Evolutionary conservation across 2,888 invertebrate genomes (phyloP).

Genomic region (Orthosia cruda): DNA sequence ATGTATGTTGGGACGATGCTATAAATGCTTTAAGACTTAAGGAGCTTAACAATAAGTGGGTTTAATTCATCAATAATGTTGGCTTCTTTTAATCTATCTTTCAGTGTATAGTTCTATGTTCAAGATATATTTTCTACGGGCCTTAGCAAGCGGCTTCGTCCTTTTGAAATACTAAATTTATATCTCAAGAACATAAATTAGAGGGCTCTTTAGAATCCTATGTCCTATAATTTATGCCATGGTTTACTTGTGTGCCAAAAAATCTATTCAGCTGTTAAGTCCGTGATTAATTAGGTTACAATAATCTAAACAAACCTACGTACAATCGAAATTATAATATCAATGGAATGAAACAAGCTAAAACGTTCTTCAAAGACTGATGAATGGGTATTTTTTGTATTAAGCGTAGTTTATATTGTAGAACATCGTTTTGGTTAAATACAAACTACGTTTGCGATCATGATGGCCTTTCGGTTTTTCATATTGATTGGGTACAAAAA

Average conservation of each 20-base stretch:
- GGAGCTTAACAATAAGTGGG: slow-evolving; percentile 1
- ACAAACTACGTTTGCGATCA: neutral
- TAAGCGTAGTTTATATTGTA: neutral
- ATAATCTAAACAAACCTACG: too few relatives aligned
- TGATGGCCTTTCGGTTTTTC: neutral
- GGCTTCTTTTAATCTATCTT: slow-evolving; percentile 2
- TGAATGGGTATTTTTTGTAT: neutral
- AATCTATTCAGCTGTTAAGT: too few relatives aligned
- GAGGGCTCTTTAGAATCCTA: too few relatives aligned
- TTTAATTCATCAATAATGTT: neutral
- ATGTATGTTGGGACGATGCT: slow-evolving; percentile 4
- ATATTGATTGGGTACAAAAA: neutral
- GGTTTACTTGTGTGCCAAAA: too few relatives aligned
- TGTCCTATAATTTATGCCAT: too few relatives aligned
- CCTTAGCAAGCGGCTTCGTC: too few relatives aligned
- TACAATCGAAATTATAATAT: too few relatives aligned
- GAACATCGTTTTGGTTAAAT: neutral
- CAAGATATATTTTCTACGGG: neutral
- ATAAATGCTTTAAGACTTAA: neutral
- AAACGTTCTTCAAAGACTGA: neutral
- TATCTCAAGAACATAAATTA: too few relatives aligned
- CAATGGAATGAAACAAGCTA: neutral
- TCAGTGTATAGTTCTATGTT: neutral
- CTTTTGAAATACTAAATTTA: too few relatives aligned
- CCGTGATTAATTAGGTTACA: too few relatives aligned